phyloP scores from a whole-genome alignment of 2,113 vertebrate genomes.

The Heterocephalus glaber region DNA sequence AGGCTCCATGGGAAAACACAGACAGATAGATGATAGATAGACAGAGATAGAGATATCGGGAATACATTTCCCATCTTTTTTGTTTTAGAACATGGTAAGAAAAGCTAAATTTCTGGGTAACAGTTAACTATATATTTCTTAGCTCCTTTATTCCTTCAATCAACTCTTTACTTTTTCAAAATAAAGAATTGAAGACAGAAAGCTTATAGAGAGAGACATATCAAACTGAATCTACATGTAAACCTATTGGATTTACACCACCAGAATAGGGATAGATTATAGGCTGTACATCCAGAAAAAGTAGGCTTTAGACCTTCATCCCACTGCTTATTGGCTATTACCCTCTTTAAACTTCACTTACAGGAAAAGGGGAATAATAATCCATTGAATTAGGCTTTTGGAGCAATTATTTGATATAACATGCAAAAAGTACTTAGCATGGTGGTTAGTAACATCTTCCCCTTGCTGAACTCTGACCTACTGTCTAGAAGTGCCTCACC shows the following conservation, averaged over 20 bases:
- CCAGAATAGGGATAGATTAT: neutral
- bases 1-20: neutral
- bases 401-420: neutral
- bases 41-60: no score
- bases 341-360: neutral
- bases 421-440: neutral
- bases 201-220: neutral
- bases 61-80: neutral
- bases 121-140: neutral
- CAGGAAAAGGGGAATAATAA: neutral
- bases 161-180: constrained; percentile 1
- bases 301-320: neutral
- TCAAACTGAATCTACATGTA: neutral
- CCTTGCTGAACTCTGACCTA: neutral
- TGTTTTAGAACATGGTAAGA: neutral
- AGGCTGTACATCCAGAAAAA: neutral
- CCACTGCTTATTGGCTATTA: neutral
- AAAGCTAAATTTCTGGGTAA: neutral
- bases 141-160: neutral
- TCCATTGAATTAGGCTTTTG: neutral
- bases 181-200: neutral
- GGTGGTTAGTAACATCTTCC: neutral
- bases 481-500: no score
- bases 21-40: no score
- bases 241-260: neutral